Evolutionary conservation across 1,140 invertebrate species (phyloP).

Genomic region (Ips nitidus): DNA sequence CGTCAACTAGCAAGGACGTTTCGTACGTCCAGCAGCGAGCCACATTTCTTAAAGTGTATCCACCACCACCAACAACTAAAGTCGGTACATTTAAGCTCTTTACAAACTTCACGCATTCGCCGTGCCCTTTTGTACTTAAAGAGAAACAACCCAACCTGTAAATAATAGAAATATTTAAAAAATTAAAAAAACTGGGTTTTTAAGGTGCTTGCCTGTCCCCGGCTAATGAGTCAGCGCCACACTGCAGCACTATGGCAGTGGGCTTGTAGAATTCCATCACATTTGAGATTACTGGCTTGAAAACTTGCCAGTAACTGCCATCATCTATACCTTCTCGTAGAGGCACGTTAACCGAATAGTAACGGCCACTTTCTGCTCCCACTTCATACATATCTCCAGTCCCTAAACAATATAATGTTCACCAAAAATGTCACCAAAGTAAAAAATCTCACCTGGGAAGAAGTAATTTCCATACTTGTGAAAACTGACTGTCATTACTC

Average conservation of each 20-base stretch:
- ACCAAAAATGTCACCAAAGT: neutral
- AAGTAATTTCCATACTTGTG: constrained; percentile 99
- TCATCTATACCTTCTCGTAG: constrained; percentile 97
- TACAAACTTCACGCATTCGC: constrained; percentile 96
- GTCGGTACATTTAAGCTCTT: constrained; percentile 92
- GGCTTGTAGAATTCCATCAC: constrained; percentile 98
- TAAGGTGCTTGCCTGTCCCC: constrained; percentile 71
- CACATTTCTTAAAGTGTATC: constrained; percentile 96
- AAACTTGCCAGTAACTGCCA: constrained; percentile 87
- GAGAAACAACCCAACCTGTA: constrained; percentile 77
- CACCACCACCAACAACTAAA: constrained; percentile 93
- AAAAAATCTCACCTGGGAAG: constrained; percentile 68
- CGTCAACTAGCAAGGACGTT: constrained; percentile 90
- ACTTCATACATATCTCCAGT: constrained; percentile 99
- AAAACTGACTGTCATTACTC: constrained; percentile 99
- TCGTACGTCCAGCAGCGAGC: constrained; percentile 99
- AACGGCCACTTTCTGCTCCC: constrained; percentile 87
- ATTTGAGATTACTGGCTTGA: constrained; percentile 90
- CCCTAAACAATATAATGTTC: constrained; percentile 55
- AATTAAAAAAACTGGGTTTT: constrained; percentile 50
- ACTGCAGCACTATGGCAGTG: constrained; percentile 95
- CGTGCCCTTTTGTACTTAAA: constrained; percentile 88
- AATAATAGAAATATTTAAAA: neutral
- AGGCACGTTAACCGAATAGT: constrained; percentile 97
- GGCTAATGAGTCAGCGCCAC: constrained; percentile 96